phyloP scores from a whole-genome alignment of 1,140 invertebrate genomes.

The Leptopilina clavipes region DNA sequence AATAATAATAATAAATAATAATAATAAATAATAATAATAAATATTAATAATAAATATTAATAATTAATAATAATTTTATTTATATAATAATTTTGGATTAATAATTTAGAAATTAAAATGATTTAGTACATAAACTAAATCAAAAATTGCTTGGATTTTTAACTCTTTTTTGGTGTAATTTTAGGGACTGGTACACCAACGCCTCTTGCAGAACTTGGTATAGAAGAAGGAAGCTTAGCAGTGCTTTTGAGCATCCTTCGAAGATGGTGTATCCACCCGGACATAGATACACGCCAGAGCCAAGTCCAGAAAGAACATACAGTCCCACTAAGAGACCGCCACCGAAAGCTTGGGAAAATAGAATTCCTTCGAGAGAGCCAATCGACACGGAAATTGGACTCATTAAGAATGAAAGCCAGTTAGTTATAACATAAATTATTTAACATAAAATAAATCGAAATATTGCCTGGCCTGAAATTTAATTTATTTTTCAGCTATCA shows the following conservation, averaged over 20 bases:
- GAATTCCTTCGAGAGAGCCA: slow-evolving; percentile 84
- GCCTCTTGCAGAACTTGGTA: slow-evolving; percentile 91
- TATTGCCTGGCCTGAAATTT: no score
- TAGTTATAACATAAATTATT: slow-evolving; percentile 72
- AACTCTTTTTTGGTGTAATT: no score
- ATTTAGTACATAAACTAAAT: no score
- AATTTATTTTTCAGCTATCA: slow-evolving; percentile 83
- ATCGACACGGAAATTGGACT: slow-evolving; percentile 89
- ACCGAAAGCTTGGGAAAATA: slow-evolving; percentile 79
- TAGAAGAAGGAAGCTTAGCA: slow-evolving; percentile 85
- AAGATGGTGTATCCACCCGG: slow-evolving; percentile 95
- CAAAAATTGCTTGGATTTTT: no score
- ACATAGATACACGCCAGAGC: slow-evolving; percentile 84
- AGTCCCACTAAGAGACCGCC: slow-evolving; percentile 72
- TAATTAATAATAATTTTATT: no score
- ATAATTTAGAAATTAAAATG: no score
- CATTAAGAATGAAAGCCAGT: slow-evolving; percentile 91
- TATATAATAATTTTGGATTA: no score
- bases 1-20: no score
- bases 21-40: no score
- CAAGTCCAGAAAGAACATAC: slow-evolving; percentile 78
- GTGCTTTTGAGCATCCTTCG: slow-evolving; percentile 92
- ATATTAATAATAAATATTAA: no score
- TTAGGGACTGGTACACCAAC: slow-evolving; percentile 90
- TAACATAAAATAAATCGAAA: no score